These are phyloP conservation scores for Diuraphis noxia DNA, from an alignment of 1,140 invertebrate species.

Conservation along the genomic window DNA sequence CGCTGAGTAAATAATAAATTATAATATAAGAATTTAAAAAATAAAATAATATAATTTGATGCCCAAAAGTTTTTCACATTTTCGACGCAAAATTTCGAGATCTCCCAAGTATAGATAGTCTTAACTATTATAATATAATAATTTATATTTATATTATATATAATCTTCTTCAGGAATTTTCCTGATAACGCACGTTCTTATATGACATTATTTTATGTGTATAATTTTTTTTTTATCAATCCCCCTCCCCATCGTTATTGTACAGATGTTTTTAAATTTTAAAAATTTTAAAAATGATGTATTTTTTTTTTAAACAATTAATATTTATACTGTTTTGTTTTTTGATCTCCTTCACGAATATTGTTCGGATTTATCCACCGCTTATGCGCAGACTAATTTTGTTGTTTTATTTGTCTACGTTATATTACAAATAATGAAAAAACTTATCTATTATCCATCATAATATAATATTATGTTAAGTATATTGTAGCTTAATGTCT, in stretches of 20 bases:
- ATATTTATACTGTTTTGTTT: slow-evolving; percentile 52
- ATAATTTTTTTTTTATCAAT: slow-evolving; percentile 37
- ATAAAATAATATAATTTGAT: not conserved
- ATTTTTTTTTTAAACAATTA: slow-evolving; percentile 52
- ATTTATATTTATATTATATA: slow-evolving; percentile 7
- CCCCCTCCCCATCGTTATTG: slow-evolving; percentile 41
- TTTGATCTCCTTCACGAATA: slow-evolving; percentile 53
- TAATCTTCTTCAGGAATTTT: slow-evolving; percentile 28
- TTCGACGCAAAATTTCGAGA: slow-evolving; percentile 31
- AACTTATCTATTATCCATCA: not conserved
- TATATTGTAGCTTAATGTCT: slow-evolving; percentile 5
- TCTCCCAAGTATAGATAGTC: slow-evolving; percentile 39
- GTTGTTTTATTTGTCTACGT: slow-evolving; percentile 30
- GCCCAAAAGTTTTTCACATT: slow-evolving; percentile 29
- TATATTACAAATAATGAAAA: not conserved
- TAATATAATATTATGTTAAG: slow-evolving; percentile 31
- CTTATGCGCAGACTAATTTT: slow-evolving; percentile 8
- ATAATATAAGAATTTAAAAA: not conserved
- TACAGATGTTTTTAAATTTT: slow-evolving; percentile 52
- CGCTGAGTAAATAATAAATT: slow-evolving; percentile 15
- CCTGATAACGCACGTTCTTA: not conserved
- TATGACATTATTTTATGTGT: slow-evolving; percentile 48
- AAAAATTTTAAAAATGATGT: slow-evolving; percentile 48
- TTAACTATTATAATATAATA: slow-evolving; percentile 25
- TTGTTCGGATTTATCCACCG: slow-evolving; percentile 43